Conservation (phyloP, 2,797 vertebrate species). For the Neopelma chrysocephalum region DNA sequence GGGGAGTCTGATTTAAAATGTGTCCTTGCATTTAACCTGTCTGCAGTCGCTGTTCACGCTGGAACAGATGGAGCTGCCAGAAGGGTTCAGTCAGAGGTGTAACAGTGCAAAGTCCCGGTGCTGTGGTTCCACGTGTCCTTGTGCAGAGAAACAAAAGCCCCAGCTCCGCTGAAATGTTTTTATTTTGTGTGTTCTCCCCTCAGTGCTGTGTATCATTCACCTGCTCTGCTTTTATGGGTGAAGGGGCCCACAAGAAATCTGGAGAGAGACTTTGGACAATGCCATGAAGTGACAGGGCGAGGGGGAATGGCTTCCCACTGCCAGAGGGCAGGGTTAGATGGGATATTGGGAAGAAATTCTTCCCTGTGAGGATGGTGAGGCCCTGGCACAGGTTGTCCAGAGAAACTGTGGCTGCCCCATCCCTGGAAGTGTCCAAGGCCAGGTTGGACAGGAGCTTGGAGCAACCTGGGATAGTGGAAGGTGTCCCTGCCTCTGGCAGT, state of each 20-base stretch:
- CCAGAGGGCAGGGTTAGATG: neutral
- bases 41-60: neutral
- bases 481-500: neutral
- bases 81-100: neutral
- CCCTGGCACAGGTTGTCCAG: neutral
- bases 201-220: neutral
- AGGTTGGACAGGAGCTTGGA: neutral
- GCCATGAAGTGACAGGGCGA: neutral
- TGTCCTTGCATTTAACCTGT: constrained; percentile 25
- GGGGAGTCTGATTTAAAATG: neutral
- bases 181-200: neutral
- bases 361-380: neutral
- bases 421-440: neutral
- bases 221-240: neutral
- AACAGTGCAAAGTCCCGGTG: neutral
- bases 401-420: neutral
- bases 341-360: neutral
- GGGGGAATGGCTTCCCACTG: neutral
- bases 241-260: neutral
- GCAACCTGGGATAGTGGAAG: neutral
- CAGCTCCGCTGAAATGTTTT: neutral
- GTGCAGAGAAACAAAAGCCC: neutral
- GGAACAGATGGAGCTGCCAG: constrained; percentile 51
- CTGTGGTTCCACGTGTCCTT: neutral
- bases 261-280: neutral